Base-by-base conservation (phyloP, 1,140 invertebrate species). In the Ceratina australensis region DNA sequence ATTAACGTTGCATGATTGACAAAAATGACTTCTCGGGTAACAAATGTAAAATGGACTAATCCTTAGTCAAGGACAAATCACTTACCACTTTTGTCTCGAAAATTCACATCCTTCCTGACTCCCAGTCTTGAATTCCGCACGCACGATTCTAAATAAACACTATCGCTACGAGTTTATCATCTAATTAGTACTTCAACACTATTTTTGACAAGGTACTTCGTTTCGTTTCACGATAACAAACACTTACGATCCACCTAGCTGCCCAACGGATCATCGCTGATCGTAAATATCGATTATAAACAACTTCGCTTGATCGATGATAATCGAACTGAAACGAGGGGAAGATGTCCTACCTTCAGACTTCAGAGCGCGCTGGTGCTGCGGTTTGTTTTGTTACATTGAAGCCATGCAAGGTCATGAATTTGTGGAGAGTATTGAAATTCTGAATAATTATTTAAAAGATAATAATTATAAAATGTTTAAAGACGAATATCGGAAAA, bases 401-500 rank as follows among this genome's bases (percentile, higher is more conserved):
- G 8, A 42, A 10, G 33, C 33, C 33, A 42, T 3, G 20, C 18
- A 12, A 16, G 16, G 42, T 73, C 54, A 2, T 49, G 22, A 1
- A 7, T 24, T 1, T n/a, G 16, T 26, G 4, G 28, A 33, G 18
- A 33, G 16, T 15, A 4, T 69, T 42, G 5, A 24, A 22, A 15
- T 15, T 47, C 7, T 54, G 24, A 61, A 26, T 15, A 20, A 42
- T 67, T 42, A n/a, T 16, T n/a, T 24, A 26, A 52, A 1, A 16
- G 10, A 42, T 42, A 56, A 72, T 57, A 65, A 63, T 28, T 47
- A 22, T 69, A 60, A 2, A 42, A 47, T 26, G 3, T 71, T 8
- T 71, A 26, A 16, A 33, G 52, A 54, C 28, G 7, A 71, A 65
- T 69, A 67, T 20, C 15, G 24, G 2, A n/a, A 20, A 42, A 42